Conservation (phyloP, 2,797 vertebrate genomes). For the Cossypha polioptera region DNA sequence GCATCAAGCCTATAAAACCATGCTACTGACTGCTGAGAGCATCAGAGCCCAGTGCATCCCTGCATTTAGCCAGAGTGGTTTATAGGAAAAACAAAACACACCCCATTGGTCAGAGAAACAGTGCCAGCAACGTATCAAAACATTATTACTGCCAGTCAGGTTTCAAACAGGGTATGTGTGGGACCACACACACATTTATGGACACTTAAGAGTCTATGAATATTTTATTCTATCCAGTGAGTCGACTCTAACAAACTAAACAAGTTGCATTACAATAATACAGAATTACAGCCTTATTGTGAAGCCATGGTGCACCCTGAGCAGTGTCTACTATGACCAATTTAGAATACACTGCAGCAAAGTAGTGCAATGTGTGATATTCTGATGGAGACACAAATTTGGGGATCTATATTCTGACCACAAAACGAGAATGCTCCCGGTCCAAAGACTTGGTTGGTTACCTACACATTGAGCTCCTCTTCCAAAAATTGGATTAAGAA, state of each 20-base stretch:
- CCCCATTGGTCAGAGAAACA: neutral
- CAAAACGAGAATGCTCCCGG: neutral
- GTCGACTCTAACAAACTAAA: neutral
- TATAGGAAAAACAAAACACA: neutral
- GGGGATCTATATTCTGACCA: neutral
- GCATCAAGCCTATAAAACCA: neutral
- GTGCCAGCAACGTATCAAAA: neutral
- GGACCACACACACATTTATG: neutral
- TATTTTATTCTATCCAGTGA: neutral
- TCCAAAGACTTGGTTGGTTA: neutral
- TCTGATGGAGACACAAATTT: neutral
- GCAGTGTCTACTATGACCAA: neutral
- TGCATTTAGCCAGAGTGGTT: accelerated
- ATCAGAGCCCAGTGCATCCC: neutral
- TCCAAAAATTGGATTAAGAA: neutral
- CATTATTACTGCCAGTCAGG: neutral
- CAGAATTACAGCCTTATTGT: neutral
- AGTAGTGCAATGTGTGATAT: neutral
- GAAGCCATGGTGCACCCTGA: neutral
- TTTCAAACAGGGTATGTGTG: neutral
- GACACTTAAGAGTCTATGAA: neutral
- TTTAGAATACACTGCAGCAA: neutral
- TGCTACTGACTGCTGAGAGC: neutral
- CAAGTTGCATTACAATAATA: neutral
- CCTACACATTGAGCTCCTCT: neutral